phyloP scores from a whole-genome alignment of 2,888 invertebrate genomes.

The Drosophila ezoana region DNA sequence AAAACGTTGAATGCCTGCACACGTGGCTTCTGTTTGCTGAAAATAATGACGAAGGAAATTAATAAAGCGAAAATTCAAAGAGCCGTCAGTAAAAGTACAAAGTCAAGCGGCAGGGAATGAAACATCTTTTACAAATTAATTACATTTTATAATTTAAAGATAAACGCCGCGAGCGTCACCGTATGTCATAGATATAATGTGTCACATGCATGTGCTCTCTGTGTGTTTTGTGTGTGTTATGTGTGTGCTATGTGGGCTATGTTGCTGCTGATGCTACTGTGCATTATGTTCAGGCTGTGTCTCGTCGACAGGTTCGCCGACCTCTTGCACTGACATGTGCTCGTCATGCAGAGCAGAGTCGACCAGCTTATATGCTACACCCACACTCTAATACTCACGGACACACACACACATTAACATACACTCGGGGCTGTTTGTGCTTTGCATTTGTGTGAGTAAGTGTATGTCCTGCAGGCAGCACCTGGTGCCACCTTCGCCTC shows the following conservation, averaged over 20 bases:
- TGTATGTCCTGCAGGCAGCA: conserved; percentile 60
- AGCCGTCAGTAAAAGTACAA: conserved; percentile 41
- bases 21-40: conserved; percentile 44
- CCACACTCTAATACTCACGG: conserved; percentile 2
- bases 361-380: conserved; percentile 26
- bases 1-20: conserved; percentile 26
- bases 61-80: conserved; percentile 41
- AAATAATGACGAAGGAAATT: conserved; percentile 52
- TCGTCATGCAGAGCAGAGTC: conserved; percentile 52
- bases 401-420: not conserved
- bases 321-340: conserved; percentile 70
- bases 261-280: conserved; percentile 37
- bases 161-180: conserved; percentile 26
- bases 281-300: conserved; percentile 58
- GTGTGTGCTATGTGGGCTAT: conserved; percentile 23
- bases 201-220: conserved; percentile 17
- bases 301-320: conserved; percentile 61
- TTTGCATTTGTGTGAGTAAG: conserved; percentile 33
- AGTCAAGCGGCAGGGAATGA: conserved; percentile 60
- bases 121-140: conserved; percentile 67
- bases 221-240: conserved; percentile 5
- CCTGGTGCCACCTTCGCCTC: conserved; percentile 40
- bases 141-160: conserved; percentile 68
- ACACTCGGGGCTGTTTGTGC: conserved; percentile 24
- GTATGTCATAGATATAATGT: conserved; percentile 9